Conservation (phyloP, 2,113 vertebrate species). For the Gasterosteus nipponicus region DNA sequence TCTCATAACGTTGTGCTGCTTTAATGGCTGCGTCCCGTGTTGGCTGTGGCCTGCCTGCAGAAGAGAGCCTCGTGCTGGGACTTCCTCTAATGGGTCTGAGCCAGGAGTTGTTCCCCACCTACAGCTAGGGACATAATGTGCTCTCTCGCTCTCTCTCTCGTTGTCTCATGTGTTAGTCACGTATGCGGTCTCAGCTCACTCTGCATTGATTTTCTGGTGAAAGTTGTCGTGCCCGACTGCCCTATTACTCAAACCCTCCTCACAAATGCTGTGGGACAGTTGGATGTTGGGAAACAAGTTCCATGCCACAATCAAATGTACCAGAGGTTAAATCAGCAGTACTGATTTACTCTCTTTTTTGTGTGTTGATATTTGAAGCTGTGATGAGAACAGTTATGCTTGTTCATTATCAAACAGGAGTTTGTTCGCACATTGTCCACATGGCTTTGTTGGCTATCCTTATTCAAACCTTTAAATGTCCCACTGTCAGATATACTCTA, state of each 20-base stretch:
- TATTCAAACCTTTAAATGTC: neutral
- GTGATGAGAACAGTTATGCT: neutral
- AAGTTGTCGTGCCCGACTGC: conserved; percentile 37
- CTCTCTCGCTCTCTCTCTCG: conserved; percentile 16
- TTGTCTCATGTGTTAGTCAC: conserved; percentile 53
- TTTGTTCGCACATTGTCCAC: neutral
- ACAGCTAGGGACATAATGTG: conserved; percentile 68
- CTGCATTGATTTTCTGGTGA: conserved; percentile 36
- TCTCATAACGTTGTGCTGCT: conserved; percentile 44
- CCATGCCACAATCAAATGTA: too few species aligned
- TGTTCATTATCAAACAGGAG: neutral
- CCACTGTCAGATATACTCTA: neutral
- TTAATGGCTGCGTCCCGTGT: conserved; percentile 13
- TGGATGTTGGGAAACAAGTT: neutral
- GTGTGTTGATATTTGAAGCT: neutral
- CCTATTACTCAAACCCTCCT: conserved; percentile 40
- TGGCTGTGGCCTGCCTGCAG: conserved; percentile 34
- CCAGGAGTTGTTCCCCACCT: conserved; percentile 61
- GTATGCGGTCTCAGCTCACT: conserved; percentile 27
- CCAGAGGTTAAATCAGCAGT: too few species aligned
- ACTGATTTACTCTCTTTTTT: neutral
- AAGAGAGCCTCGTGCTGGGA: conserved; percentile 33
- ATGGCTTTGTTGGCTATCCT: neutral
- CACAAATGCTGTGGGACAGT: conserved; percentile 15
- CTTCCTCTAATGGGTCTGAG: conserved; percentile 54